Evolutionary conservation across 2,888 invertebrate genomes (phyloP).

Genomic region (Polymixis flavicincta): DNA sequence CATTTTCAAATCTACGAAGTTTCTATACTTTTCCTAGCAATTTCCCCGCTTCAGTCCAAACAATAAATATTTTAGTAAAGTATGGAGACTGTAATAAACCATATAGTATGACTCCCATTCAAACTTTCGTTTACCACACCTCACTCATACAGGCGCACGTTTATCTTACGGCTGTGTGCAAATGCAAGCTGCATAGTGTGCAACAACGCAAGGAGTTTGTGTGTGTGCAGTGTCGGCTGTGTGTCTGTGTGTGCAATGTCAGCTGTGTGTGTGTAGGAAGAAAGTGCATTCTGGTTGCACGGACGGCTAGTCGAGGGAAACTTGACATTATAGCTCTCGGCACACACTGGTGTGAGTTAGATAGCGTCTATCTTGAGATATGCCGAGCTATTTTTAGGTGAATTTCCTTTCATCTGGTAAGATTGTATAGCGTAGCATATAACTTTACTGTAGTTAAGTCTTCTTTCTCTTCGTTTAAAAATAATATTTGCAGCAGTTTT

Average conservation of each 20-base stretch:
- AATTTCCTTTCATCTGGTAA: constrained; percentile 35
- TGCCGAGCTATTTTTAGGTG: constrained; percentile 32
- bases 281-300: constrained; percentile 89
- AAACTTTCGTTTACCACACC: constrained; percentile 68
- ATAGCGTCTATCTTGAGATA: constrained; percentile 68
- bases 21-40: constrained; percentile 62
- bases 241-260: constrained; percentile 63
- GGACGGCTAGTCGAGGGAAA: constrained; percentile 86
- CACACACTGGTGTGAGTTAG: constrained; percentile 52
- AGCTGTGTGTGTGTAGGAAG: constrained; percentile 79
- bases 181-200: constrained; percentile 56
- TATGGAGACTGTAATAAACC: constrained; percentile 60
- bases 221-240: constrained; percentile 57
- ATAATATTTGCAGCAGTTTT: background rate
- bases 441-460: background rate
- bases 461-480: background rate
- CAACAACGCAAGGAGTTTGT: constrained; percentile 9
- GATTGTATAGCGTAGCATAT: background rate
- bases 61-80: constrained; percentile 63
- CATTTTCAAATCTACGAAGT: constrained; percentile 44
- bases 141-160: constrained; percentile 48
- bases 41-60: constrained; percentile 59
- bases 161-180: constrained; percentile 53
- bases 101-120: constrained; percentile 65
- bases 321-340: constrained; percentile 77